phyloP scores from a whole-genome alignment of 2,888 invertebrate genomes.

The Patella pellucida region DNA sequence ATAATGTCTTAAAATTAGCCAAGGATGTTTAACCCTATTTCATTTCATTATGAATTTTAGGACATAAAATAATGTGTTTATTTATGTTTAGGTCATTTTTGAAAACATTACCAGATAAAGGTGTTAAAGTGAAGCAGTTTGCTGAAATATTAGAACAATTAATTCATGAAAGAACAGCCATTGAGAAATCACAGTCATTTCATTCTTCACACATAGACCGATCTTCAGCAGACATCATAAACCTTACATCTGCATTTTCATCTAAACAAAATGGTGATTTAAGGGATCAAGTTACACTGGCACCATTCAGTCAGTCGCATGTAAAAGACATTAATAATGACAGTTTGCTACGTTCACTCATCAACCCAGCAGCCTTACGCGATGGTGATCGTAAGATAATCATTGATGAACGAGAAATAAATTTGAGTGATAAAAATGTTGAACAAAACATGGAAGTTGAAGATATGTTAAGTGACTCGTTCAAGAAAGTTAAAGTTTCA shows the following conservation, averaged over 20 bases:
- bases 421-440: not conserved
- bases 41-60: too few species aligned
- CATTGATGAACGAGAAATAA: not conserved
- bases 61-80: not conserved
- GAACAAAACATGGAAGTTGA: not conserved
- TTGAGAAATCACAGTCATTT: not conserved
- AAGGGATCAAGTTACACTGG: not conserved
- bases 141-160: conserved; percentile 14
- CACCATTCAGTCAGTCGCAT: not conserved
- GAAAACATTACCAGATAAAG: conserved; percentile 18
- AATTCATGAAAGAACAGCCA: conserved; percentile 10
- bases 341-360: not conserved
- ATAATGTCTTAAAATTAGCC: too few species aligned
- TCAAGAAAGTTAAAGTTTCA: not conserved
- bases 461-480: not conserved
- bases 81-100: conserved; percentile 15
- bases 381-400: not conserved
- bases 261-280: not conserved
- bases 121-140: conserved; percentile 22
- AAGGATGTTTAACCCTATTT: too few species aligned
- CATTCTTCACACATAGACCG: not conserved
- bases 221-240: not conserved
- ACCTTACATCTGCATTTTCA: conserved; percentile 2
- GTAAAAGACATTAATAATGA: too few species aligned
- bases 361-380: not conserved